These are phyloP conservation scores for Tipula vernalis DNA, from an alignment of 2,888 invertebrate species.

Conservation along the genomic window DNA sequence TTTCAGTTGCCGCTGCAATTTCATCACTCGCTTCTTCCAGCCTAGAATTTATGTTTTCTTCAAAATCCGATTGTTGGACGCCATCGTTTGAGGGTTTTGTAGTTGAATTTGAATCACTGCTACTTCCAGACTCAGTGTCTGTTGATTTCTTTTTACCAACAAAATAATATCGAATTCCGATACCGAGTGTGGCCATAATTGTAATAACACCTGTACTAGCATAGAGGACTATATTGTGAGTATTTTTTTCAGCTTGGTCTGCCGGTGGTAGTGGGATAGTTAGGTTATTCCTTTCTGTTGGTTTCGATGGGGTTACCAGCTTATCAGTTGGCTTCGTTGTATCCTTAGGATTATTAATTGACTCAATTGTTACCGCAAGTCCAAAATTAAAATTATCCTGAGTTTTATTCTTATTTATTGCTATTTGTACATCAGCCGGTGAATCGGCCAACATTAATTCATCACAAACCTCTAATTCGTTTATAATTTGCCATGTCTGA, in stretches of 20 bases:
- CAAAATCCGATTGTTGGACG: background rate
- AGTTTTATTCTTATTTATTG: background rate
- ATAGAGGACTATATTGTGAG: background rate
- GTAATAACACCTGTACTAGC: background rate
- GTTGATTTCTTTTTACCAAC: background rate
- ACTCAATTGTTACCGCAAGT: too few relatives aligned
- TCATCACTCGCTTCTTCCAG: background rate
- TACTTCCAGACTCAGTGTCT: background rate
- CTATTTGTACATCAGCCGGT: background rate
- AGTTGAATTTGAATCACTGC: background rate
- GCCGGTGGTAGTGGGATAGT: background rate
- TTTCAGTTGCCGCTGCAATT: background rate
- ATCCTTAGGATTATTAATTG: background rate
- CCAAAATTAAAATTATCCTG: background rate
- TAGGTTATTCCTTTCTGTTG: background rate
- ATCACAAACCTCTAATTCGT: background rate
- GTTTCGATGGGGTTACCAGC: background rate
- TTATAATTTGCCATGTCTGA: background rate
- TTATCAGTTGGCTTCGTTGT: background rate
- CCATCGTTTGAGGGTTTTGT: background rate
- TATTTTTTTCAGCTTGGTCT: background rate
- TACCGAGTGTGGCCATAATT: background rate
- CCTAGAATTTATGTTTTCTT: background rate
- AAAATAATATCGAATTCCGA: background rate
- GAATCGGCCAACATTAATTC: background rate